A percentile compares a stretch with the other conserved stretches of the same genome.
Conservation (phyloP, 2,888 invertebrate species). For the Platycheirus rosarum region DNA sequence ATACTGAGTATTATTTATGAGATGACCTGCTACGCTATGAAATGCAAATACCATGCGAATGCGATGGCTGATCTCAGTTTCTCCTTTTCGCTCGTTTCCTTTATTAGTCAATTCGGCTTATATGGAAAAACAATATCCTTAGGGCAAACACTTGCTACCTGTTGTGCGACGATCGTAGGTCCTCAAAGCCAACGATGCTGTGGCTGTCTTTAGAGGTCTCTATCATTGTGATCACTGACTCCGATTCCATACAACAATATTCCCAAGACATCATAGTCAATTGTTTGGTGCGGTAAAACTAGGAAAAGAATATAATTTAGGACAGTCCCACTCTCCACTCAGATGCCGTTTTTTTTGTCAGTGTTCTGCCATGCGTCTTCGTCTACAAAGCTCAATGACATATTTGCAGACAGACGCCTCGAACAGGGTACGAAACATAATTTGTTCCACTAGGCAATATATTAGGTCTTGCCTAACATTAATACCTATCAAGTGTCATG, state of each 20-base stretch:
- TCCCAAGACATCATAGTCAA: constrained; percentile 17
- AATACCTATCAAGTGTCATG: constrained; percentile 68
- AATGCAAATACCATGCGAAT: constrained; percentile 72
- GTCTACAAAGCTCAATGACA: constrained; percentile 60
- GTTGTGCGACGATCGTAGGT: constrained; percentile 10
- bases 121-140: constrained; percentile 54
- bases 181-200: constrained; percentile 52
- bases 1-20: constrained; percentile 69
- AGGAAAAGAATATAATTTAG: constrained; percentile 25
- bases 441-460: constrained; percentile 70
- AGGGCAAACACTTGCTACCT: constrained; percentile 64
- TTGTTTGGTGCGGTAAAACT: constrained; percentile 13
- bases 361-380: constrained; percentile 36
- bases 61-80: constrained; percentile 41
- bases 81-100: constrained; percentile 12
- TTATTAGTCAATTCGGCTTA: constrained; percentile 11
- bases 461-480: constrained; percentile 70
- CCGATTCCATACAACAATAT: not conserved
- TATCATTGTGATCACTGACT: constrained; percentile 43
- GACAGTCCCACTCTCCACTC: constrained; percentile 27
- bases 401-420: constrained; percentile 66
- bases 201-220: constrained; percentile 51
- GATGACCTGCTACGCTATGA: constrained; percentile 64
- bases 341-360: constrained; percentile 45
- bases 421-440: constrained; percentile 64